Evolutionary conservation across 64 coral and sea anemone species (phyloP), one percentile per base, ranked within the genome.

Genomic region (Exaiptasia diaphana): DNA sequence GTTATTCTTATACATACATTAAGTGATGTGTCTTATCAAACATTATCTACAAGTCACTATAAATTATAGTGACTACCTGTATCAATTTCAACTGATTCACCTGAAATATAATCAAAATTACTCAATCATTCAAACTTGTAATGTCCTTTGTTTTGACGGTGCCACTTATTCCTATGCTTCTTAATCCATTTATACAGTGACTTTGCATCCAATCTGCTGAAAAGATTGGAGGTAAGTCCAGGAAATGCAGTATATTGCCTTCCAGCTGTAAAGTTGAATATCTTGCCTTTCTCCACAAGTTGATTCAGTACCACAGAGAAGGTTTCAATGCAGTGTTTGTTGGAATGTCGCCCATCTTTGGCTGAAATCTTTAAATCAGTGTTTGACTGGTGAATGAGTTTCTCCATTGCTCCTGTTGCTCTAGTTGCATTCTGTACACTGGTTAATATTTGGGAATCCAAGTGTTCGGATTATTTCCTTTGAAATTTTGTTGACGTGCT

Each of bases 301-400:
- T 83, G 87, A 25, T 67, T 39, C 64, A 90, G 78, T 23, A 90
- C 71, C 38, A 63, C 49, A 44, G 41, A 20, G 61, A 90, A 90
- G 23, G 67, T 64, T 78, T 64, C 46, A 45, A 62, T 38, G 21
- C 74, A 60, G 49, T 34, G 44, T 71, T 90, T 90, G 79, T 90
- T 77, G 49, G 55, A 45, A 38, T 83, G 79, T 30, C 71, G 69
- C 22, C 48, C 53, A 67, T 39, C 17, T 53, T 13, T 21, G 52
- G 41, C 78, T 20, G 33, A 34, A 25, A 77, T 73, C 27, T 56
- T 37, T 40, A 70, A 77, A 23, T 90, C 80, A 44, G 21, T 4
- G 41, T 77, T 90, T 49, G 88, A 83, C 14, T 56, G 38, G 20
- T 68, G 34, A 23, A 90, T 34, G 24, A 90, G 39, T 50, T 76